These are phyloP conservation scores for Drusus annulatus DNA, from an alignment of 1,140 invertebrate genomes.

Conservation along the genomic window DNA sequence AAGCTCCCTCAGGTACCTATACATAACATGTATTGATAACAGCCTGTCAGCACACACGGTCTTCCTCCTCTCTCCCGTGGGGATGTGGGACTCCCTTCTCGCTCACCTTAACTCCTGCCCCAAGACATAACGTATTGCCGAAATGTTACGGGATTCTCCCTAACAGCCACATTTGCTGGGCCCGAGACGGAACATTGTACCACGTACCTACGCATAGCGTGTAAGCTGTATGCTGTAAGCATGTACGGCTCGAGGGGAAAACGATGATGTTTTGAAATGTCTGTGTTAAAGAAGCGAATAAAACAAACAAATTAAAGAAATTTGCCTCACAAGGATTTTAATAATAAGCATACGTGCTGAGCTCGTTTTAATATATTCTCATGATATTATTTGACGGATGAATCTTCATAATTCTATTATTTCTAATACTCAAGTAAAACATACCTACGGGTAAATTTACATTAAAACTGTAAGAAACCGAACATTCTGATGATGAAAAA, in stretches of 20 bases:
- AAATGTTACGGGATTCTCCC: constrained; percentile 1
- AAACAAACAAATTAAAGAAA: constrained; percentile 11
- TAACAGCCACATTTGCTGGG: background rate
- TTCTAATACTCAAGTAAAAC: too few relatives aligned
- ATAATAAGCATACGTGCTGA: background rate
- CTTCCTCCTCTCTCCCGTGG: background rate
- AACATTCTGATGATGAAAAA: too few relatives aligned
- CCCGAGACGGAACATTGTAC: constrained; percentile 4
- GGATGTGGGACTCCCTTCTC: too few relatives aligned
- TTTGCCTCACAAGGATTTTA: background rate
- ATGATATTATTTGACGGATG: background rate
- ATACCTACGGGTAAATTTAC: too few relatives aligned
- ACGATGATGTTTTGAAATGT: constrained; percentile 23
- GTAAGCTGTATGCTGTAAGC: constrained; percentile 4
- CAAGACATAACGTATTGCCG: background rate
- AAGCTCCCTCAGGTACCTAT: too few relatives aligned
- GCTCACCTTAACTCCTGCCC: background rate
- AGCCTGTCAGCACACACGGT: background rate
- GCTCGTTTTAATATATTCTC: background rate
- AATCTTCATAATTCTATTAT: background rate
- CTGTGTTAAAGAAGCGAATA: background rate
- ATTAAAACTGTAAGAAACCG: too few relatives aligned
- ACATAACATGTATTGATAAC: background rate
- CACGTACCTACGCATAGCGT: background rate
- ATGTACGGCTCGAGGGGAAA: constrained; percentile 9